These are phyloP conservation scores for Tetramorium alpestre DNA, from an alignment of 1,140 invertebrate species.

Conservation along the genomic window DNA sequence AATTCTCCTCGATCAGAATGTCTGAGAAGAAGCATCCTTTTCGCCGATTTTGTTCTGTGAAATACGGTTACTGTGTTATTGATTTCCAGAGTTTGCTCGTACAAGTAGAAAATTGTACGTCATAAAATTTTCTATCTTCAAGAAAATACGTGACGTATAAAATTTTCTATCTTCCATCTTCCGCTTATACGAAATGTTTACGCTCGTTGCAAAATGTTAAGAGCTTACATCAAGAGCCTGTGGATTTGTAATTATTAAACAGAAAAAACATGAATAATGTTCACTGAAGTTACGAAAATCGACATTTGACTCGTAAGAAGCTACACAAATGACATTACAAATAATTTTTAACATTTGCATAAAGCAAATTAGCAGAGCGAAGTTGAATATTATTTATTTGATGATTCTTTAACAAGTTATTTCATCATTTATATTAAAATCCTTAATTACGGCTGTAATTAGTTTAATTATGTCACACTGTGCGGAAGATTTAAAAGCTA, in stretches of 20 bases:
- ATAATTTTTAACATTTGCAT: background rate
- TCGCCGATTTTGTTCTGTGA: constrained; percentile 2
- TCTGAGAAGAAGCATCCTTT: background rate
- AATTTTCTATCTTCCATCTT: constrained; percentile 6
- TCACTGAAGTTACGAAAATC: background rate
- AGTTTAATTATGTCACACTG: constrained; percentile 3
- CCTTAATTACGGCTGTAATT: background rate
- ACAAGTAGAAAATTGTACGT: constrained; percentile 2
- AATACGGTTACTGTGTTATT: constrained; percentile 12
- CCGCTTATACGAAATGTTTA: background rate
- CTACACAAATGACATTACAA: background rate
- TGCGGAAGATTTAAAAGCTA: background rate
- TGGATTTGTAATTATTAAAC: constrained; percentile 14
- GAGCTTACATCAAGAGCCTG: background rate
- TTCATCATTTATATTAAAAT: constrained; percentile 28
- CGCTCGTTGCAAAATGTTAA: background rate
- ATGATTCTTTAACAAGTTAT: background rate
- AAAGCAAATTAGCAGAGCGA: background rate
- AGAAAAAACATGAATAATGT: background rate
- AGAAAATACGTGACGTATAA: background rate
- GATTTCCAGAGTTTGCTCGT: constrained; percentile 24
- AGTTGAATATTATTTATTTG: constrained; percentile 2
- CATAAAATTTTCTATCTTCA: constrained; percentile 29
- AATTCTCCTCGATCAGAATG: background rate
- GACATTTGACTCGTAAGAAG: background rate